Evolutionary conservation across 2,113 vertebrate species (phyloP), one percentile per base, ranked within the genome.

Genomic region (Heteronetta atricapilla): DNA sequence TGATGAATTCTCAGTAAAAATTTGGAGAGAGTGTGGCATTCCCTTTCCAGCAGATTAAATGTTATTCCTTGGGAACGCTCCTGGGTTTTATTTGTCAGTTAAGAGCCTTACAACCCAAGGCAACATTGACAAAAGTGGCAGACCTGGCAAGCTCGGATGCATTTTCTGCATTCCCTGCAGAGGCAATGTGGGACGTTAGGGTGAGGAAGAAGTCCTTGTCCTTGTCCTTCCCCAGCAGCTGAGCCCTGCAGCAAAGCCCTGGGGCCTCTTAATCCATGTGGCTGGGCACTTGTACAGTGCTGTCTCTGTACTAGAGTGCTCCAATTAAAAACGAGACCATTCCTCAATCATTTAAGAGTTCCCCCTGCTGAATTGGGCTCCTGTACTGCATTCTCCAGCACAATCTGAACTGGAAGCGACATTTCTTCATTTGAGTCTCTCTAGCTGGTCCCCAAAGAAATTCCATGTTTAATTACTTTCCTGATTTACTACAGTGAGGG

Each of bases 271-370:
- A 3, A 7, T 28, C 70, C 31, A 0, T 7, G 23, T 25, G 38
- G 53, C 20, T 22, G 25, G n/a, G 42, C 13, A 7, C 3, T 2
- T 2, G 3, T 15, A 2, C 5, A 48, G 1, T 14, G 64, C 58
- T 68, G 3, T 1, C 58, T 50, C 55, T 26, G 46, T 11, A 33
- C 81, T 14, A 3, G 63, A 31, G n/a, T 8, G 2, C 50, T 48
- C 34, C 52, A 6, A 14, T 53, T 13, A 1, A 29, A 56, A 18
- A 17, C 0, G 7, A 62, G 46, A 11, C 44, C 64, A 6, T 42
- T 66, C 26, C 56, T 28, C 85, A 34, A 14, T 77, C 70, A 10
- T 55, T 36, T 20, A 13, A 15, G 76, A 2, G 11, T 33, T 86
- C 48, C 52, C 81, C 50, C 58, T 25, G 2, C n/a, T 28, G 59